These are phyloP conservation scores for Lepidurus apus DNA, from an alignment of 1,140 invertebrate species.

Conservation along the genomic window DNA sequence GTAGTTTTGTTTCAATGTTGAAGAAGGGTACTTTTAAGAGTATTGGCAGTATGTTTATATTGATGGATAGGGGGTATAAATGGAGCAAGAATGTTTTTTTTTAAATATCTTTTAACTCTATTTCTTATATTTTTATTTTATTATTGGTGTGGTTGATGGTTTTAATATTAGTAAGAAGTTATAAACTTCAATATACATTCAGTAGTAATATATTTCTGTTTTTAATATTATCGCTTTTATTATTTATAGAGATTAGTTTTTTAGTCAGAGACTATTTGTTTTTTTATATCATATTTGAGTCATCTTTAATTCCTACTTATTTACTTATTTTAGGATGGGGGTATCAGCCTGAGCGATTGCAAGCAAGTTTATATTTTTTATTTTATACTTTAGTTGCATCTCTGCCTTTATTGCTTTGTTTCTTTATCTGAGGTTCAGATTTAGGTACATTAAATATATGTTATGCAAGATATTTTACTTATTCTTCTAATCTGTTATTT, in stretches of 20 bases:
- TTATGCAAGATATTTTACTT: slow-evolving; percentile 43
- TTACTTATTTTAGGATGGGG: slow-evolving; percentile 60
- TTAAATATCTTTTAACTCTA: slow-evolving; percentile 43
- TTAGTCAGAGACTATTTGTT: slow-evolving; percentile 52
- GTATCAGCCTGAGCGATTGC: slow-evolving; percentile 55
- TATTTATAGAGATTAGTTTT: slow-evolving; percentile 45
- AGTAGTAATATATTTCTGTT: slow-evolving; percentile 49
- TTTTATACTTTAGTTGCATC: slow-evolving; percentile 58
- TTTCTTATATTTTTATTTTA: slow-evolving; percentile 51
- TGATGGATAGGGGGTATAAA: background rate
- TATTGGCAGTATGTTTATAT: too few relatives aligned
- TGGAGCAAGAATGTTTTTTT: background rate
- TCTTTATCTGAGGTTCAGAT: slow-evolving; percentile 48
- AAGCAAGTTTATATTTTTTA: slow-evolving; percentile 55
- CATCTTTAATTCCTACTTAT: slow-evolving; percentile 56
- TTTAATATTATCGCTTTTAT: slow-evolving; percentile 41
- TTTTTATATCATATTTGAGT: slow-evolving; percentile 64
- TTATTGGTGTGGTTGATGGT: slow-evolving; percentile 51
- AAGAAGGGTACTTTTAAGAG: too few relatives aligned
- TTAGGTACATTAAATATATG: slow-evolving; percentile 44
- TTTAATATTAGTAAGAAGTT: slow-evolving; percentile 51
- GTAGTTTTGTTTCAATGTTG: too few relatives aligned
- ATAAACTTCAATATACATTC: slow-evolving; percentile 46
- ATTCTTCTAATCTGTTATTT: slow-evolving; percentile 48
- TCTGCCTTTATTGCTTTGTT: slow-evolving; percentile 54